Conservation (phyloP, 2,888 invertebrate genomes). For the Crioceris asparagi region DNA sequence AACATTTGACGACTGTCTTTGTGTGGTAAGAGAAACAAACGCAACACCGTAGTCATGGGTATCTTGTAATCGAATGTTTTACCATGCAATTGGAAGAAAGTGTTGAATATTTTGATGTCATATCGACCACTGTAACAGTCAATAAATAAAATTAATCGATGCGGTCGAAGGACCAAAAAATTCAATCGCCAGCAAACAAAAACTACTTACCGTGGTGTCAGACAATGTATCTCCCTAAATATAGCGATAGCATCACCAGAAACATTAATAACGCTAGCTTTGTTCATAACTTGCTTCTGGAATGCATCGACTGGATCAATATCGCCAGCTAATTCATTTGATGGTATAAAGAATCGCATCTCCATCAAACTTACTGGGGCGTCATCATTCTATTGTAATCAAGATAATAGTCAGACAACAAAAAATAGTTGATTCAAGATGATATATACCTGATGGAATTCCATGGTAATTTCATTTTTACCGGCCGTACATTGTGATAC, state of each 20-base stretch:
- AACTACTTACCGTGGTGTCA: slow-evolving; percentile 76
- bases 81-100: slow-evolving; percentile 87
- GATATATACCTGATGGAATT: slow-evolving; percentile 94
- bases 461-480: slow-evolving; percentile 96
- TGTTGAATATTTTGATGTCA: slow-evolving; percentile 88
- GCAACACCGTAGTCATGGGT: slow-evolving; percentile 90
- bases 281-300: slow-evolving; percentile 91
- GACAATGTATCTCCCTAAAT: slow-evolving; percentile 93
- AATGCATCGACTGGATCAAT: slow-evolving; percentile 94
- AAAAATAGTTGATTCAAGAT: slow-evolving; percentile 3
- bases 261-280: slow-evolving; percentile 95
- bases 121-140: slow-evolving; percentile 78
- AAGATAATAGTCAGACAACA: slow-evolving; percentile 4
- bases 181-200: background rate
- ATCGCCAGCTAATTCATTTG: slow-evolving; percentile 75
- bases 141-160: slow-evolving; percentile 1
- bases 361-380: slow-evolving; percentile 94
- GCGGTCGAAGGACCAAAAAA: background rate
- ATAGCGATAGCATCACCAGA: slow-evolving; percentile 97
- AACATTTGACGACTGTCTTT: slow-evolving; percentile 97
- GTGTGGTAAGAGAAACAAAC: slow-evolving; percentile 90
- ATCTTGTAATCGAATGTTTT: slow-evolving; percentile 99
- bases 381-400: slow-evolving; percentile 77
- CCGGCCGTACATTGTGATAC: slow-evolving; percentile 93
- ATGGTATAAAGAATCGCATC: slow-evolving; percentile 95